Base-by-base conservation (phyloP, 2,113 vertebrate species). In the Grammomys dolichurus region DNA sequence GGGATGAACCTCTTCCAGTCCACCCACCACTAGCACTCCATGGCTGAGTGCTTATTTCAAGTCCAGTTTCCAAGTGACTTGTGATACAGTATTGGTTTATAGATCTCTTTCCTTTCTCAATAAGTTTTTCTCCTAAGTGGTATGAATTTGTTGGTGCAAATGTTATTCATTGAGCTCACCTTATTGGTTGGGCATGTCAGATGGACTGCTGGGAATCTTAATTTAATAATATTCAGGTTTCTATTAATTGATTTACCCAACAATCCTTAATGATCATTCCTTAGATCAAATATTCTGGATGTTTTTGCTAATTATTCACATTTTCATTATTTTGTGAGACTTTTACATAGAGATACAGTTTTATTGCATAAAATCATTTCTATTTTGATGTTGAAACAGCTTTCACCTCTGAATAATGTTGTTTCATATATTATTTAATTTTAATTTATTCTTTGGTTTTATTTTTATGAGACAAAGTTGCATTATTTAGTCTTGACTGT, bases 1-100 rank as follows among this genome's bases (percentile, higher is more conserved):
- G 7, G 56, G n/a, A 31, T 13, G 13, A 54, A 60, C 1, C 5
- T 11, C 0, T 40, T 51, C 13, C 6, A 16, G 19, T 24, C 17
- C 0, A 48, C 31, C 7, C 6, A 22, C 10, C 5, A 0, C 5
- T 40, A 19, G 43, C 17, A 22, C 1, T 26, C 1, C 0, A 10
- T 11, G 65, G 24, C 33, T 20, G 43, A 40, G 31, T 40, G 76
- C 2, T 54, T 65, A 20, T 19, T 43, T 51, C 36, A 5, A 4
- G 20, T 36, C 24, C 26, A 58, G 58, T 51, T 22, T 46, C 60
- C 19, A 24, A 33, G 60, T 48, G 60, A 8, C 28, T 7, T 46
- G 28, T 56, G 58, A 56, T 9, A 2, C 20, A 33, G 33, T 22
- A 51, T 24, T 33, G 14, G 33, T 16, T 46, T 54, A 58, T 17